A percentile compares a stretch with the other conserved stretches of the same genome.
Conservation (phyloP, 2,888 invertebrate species). For the Tolmerus cingulatus region DNA sequence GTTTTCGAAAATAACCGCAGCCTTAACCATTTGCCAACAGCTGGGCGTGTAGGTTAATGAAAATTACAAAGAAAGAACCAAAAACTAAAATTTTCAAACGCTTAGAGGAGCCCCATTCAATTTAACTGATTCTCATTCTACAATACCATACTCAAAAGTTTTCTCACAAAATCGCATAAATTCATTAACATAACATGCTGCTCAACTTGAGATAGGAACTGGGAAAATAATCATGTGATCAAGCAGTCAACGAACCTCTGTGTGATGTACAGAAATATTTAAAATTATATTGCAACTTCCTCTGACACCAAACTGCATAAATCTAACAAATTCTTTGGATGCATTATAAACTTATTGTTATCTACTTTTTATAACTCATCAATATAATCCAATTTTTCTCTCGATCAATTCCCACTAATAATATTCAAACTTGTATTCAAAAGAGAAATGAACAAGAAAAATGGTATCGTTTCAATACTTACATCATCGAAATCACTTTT, state of each 20-base stretch:
- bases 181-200: background rate
- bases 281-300: background rate
- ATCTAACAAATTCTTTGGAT: background rate
- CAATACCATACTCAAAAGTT: background rate
- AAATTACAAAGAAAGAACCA: background rate
- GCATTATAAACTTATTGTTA: background rate
- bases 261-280: background rate
- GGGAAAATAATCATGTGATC: background rate
- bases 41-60: background rate
- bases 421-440: background rate
- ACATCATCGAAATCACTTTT: conserved; percentile 73
- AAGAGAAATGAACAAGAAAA: background rate
- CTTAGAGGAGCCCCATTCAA: background rate
- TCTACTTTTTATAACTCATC: background rate
- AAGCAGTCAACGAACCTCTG: background rate
- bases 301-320: background rate
- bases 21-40: background rate
- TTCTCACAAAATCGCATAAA: background rate
- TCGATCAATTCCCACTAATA: background rate
- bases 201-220: background rate
- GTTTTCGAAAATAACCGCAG: background rate
- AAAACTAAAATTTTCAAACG: background rate
- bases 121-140: background rate
- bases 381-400: background rate
- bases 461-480: conserved; percentile 60